Evolutionary conservation across 2,888 invertebrate species (phyloP), one percentile per base, ranked within the genome.

Genomic region (Periphyllus acericola): DNA sequence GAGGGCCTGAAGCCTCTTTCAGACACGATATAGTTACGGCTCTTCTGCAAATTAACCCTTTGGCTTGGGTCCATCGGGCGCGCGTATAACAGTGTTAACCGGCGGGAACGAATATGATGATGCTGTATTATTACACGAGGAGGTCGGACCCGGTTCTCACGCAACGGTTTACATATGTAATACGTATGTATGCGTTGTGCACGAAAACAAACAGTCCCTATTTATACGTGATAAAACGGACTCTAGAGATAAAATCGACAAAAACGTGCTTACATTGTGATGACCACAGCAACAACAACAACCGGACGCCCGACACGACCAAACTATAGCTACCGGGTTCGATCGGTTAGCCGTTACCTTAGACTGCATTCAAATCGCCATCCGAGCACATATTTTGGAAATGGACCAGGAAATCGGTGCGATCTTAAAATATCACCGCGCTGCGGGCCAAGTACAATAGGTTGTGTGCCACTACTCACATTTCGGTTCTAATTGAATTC

Each of bases 1-100:
- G 96, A 96, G 1, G 97, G 97, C 91, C 96, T 96, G 92, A 96
- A 96, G 66, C 97, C 96, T 55, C 96, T 93, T 90, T 94, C 93
- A 83, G 94, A 94, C 91, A 96, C 94, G 89, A 96, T 93, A 29
- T 94, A 93, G 91, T 94, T 94, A 90, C 92, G 89, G 81, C 89
- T 90, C 74, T 90, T 90, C 87, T 90, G 90, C 36, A 90, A 89
- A 78, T 76, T 87, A 80, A 87, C 86, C 86, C 86, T 81, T 87
- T 87, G 86, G 86, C 80, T 80, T 74, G 79, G 29, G 60, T 87
- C 86, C 86, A 87, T 87, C 29, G 72, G 32, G 71, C 52, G 29
- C 52, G 29, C 52, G n/a, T 52, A 52, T 40, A 66, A 83, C 25
- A 75, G 55, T 74, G 36, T 74, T 83, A 83, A 75, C 74, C 36